Conservation (phyloP, 2,888 invertebrate genomes). For the Mimachlamys varia region DNA sequence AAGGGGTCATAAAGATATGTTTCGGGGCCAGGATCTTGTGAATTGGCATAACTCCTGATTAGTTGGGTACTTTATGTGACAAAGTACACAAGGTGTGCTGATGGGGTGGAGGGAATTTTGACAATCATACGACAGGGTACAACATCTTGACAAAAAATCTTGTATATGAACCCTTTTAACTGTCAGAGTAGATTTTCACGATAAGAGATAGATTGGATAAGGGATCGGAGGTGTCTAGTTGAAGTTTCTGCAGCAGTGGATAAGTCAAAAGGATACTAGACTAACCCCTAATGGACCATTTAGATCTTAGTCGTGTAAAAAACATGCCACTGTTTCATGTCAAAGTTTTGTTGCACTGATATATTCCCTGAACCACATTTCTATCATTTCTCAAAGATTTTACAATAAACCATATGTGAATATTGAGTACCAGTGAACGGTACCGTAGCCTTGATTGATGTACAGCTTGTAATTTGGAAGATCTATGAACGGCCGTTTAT, state of each 20-base stretch:
- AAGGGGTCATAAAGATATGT: slow-evolving; percentile 16
- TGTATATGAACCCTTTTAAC: background rate
- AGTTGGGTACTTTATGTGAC: background rate
- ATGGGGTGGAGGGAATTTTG: slow-evolving; percentile 14
- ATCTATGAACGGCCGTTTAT: background rate
- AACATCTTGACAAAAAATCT: background rate
- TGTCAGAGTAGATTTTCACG: background rate
- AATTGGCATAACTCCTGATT: background rate
- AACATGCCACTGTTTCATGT: background rate
- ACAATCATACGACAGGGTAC: background rate
- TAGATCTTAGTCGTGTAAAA: background rate
- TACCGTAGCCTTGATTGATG: background rate
- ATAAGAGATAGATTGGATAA: background rate
- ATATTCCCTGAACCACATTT: background rate
- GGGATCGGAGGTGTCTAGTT: background rate
- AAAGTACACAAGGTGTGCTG: background rate
- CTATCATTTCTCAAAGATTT: slow-evolving; percentile 2
- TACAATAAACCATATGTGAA: background rate
- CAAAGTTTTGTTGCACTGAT: background rate
- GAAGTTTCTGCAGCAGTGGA: background rate
- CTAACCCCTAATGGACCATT: background rate
- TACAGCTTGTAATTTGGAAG: background rate
- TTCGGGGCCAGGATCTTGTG: background rate
- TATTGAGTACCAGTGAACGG: background rate
- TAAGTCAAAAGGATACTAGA: background rate